Base-by-base conservation (phyloP, 2,113 vertebrate species). In the Petroica traversi region DNA sequence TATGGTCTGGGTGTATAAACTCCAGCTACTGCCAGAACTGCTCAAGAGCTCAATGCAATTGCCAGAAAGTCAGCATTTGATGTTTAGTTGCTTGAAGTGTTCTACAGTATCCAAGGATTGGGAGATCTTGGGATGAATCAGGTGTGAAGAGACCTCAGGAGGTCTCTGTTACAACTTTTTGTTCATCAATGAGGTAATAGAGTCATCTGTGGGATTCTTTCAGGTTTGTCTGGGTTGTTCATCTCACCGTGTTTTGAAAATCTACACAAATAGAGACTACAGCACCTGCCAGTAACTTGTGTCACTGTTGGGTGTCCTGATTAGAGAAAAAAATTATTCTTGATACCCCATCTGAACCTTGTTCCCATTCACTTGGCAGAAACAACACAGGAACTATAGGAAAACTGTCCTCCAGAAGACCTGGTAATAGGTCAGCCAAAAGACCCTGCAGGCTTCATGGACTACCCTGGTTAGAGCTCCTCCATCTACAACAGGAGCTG, bases 181-280 rank as follows among this genome's bases (percentile, higher is more conserved):
- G 9, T 19, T 71, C 11, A 51, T 38, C 9, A 38, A 0, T 15
- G 28, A 40, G 10, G 8, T 18, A 3, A 3, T 13, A 57, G 6
- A 16, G n/a, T 24, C 16, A 57, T 46, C 16, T 19, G 31, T 38
- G n/a, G 72, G 25, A 9, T 74, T 17, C 2, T 2, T 31, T 41
- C 12, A 55, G 11, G 9, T 31, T 77, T 29, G 11, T 81, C 19
- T 19, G 6, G 3, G 10, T 66, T 54, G 19, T 73, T 88, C 57
- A 20, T 52, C 38, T 54, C 8, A 29, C 8, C 0, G 0, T 40
- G 5, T 74, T 54, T 49, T 81, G 45, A 41, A 92, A 90, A 81
- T 54, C 17, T 25, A 19, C 34, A 51, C 7, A 31, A 62, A 46
- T 11, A 9, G 45, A 64, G 36, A 49, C 16, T 43, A 26, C 9